Evolutionary conservation across 2,888 invertebrate species (phyloP), one percentile per base, ranked within the genome.

Genomic region (Drosophila quinaria): DNA sequence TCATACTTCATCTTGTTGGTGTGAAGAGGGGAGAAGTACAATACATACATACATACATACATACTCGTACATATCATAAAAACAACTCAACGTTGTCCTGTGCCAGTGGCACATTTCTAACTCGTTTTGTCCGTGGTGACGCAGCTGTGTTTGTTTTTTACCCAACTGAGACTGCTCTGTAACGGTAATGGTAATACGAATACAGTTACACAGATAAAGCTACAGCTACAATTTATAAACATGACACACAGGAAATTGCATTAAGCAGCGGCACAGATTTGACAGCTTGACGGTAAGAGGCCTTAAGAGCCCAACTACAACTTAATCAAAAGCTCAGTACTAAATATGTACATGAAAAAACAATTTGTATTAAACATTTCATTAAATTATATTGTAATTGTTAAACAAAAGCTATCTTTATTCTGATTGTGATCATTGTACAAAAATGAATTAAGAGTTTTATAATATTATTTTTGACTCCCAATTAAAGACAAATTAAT

Each of bases 1-100:
- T 81, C 81, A 81, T 81, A 70, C 71, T 83, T 78, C 81, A 80
- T 80, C 70, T 82, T 82, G 77, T 67, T 75, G 62, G 47, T 9
- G 13, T 35, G 22, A 0, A 6, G 6, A 19, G 44, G 22, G 25
- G 19, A n/a, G 13, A 31, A 4, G 44, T 29, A 10, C 60, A 4
- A 33, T 29, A 10, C 60, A 42, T 33, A 50, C 8, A 8, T 29
- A 8, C 25, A 29, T 8, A 29, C 29, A 29, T 29, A 29, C 29
- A 29, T 29, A n/a, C 51, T 52, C 51, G 46, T 15, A 50, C 47
- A 39, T 39, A 58, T 47, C 56, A 47, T 25, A 25, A 25, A 25
- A n/a, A 46, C 19, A 29, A 19, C 59, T 44, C 46, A 39, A 31
- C 35, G 51, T 60, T 46, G 44, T 60, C 35, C 60, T 35, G 55